These are phyloP conservation scores for Muscicapa adusta DNA, from an alignment of 2,113 vertebrate genomes.

Conservation along the genomic window DNA sequence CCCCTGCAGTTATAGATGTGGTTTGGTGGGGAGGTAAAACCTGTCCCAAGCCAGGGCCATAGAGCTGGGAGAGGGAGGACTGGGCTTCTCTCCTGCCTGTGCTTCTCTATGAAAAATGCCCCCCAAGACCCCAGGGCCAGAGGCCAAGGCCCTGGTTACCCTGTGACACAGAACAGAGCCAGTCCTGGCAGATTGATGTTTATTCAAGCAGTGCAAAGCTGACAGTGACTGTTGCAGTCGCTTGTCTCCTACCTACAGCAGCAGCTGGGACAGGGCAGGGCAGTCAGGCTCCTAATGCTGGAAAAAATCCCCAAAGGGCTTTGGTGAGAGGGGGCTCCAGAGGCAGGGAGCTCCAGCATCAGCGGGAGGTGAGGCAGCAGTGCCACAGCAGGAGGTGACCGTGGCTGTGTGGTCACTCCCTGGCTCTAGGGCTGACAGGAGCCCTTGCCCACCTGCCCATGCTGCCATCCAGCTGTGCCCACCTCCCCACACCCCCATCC, in stretches of 20 bases:
- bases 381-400: fast-evolving
- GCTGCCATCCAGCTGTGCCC: too few species aligned
- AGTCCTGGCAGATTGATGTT: background rate
- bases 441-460: background rate
- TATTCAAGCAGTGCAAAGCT: slow-evolving; percentile 11
- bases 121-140: background rate
- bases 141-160: background rate
- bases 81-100: background rate
- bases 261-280: background rate
- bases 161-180: background rate
- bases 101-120: background rate
- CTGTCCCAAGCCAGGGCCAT: fast-evolving
- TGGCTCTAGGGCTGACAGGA: background rate
- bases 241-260: background rate
- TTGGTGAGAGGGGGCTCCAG: background rate
- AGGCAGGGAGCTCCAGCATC: background rate
- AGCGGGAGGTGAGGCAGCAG: fast-evolving
- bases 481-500: too few species aligned
- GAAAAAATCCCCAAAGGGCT: background rate
- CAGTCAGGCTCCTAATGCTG: background rate
- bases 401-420: background rate
- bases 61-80: background rate
- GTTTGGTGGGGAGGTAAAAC: background rate
- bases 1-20: too few species aligned
- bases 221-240: slow-evolving; percentile 48